These are phyloP conservation scores for Coleophora deauratella DNA, from an alignment of 2,888 invertebrate species.

Conservation along the genomic window DNA sequence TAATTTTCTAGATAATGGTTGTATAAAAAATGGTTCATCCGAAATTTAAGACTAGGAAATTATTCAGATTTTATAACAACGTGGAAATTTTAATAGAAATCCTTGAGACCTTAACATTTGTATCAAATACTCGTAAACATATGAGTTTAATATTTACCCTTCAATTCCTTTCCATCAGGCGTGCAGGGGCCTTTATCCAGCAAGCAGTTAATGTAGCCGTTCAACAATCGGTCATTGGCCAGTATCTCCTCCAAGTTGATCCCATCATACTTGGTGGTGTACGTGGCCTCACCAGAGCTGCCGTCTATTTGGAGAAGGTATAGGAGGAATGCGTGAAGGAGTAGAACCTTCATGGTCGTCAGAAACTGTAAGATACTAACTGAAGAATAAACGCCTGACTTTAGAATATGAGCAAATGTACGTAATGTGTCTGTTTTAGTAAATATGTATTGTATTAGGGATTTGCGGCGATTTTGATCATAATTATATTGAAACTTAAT, in stretches of 20 bases:
- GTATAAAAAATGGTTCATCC: no score
- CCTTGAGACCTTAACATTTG: no score
- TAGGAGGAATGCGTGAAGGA: neutral
- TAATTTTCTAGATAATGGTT: no score
- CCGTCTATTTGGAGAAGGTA: neutral
- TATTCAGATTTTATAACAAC: no score
- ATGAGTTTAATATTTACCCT: constrained; percentile 69
- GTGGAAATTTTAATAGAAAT: no score
- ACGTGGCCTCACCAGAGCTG: constrained; percentile 30
- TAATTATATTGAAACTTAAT: no score
- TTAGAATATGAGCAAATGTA: no score
- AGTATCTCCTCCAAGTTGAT: constrained; percentile 82
- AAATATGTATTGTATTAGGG: no score
- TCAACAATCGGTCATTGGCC: constrained; percentile 77
- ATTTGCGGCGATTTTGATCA: no score
- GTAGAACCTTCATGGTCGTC: neutral
- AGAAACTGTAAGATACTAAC: neutral
- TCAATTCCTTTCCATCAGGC: constrained; percentile 81
- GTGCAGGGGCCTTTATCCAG: constrained; percentile 79
- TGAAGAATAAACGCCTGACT: neutral
- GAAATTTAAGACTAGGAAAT: no score
- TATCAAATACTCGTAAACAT: no score
- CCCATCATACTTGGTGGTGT: constrained; percentile 82
- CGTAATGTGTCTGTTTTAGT: no score
- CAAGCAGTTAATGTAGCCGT: constrained; percentile 81